Evolutionary conservation across 2,113 vertebrate genomes (phyloP).

Genomic region (Cebidichthys violaceus): DNA sequence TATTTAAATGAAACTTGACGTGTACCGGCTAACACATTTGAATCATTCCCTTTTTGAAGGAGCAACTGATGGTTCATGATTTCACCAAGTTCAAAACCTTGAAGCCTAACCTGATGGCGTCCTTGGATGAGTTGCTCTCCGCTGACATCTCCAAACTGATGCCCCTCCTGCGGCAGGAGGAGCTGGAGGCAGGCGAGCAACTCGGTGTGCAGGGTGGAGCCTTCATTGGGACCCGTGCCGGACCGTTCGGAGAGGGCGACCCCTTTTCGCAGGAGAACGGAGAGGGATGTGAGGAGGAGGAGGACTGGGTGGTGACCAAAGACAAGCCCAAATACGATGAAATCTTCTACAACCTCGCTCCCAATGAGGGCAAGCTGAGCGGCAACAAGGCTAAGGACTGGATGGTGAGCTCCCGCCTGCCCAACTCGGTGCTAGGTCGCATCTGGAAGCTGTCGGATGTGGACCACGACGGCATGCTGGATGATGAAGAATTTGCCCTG

Average conservation of each 20-base stretch:
- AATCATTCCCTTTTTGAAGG: conserved; percentile 74
- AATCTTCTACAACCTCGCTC: conserved; percentile 94
- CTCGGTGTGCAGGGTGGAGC: conserved; percentile 90
- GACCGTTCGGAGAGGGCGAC: conserved; percentile 89
- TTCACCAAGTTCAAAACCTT: conserved; percentile 92
- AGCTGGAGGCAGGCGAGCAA: conserved; percentile 86
- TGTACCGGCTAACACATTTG: background rate
- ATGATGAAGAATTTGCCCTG: conserved; percentile 93
- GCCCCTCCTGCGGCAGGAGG: conserved; percentile 92
- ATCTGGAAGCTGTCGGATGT: conserved; percentile 97
- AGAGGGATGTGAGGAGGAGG: conserved; percentile 80
- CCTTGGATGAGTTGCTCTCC: conserved; percentile 89
- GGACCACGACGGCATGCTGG: conserved; percentile 93
- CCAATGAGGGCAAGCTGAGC: conserved; percentile 91
- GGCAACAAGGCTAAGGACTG: conserved; percentile 91
- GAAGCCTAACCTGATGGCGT: conserved; percentile 89
- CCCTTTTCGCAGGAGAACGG: conserved; percentile 78
- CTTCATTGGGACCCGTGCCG: conserved; percentile 88
- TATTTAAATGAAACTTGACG: background rate
- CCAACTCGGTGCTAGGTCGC: conserved; percentile 92
- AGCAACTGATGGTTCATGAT: conserved; percentile 90
- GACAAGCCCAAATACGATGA: conserved; percentile 96
- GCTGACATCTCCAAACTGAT: conserved; percentile 90
- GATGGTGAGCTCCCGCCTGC: conserved; percentile 94
- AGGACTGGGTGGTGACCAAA: conserved; percentile 93